Evolutionary conservation across 2,113 vertebrate genomes (phyloP).

Genomic region (Sinocyclocheilus anophthalmus): DNA sequence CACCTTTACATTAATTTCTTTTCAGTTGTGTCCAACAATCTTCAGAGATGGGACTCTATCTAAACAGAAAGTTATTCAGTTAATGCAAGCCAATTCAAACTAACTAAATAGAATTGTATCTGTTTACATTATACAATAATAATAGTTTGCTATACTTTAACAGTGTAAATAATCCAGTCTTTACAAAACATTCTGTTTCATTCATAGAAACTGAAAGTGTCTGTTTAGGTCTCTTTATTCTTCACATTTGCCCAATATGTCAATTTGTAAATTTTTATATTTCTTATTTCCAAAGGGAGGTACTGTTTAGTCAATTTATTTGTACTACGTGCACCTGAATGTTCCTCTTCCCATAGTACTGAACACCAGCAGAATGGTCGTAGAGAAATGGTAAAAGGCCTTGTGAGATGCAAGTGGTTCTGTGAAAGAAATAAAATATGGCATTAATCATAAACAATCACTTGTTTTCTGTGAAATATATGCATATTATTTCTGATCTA

Average conservation of each 20-base stretch:
- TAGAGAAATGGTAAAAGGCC: slow-evolving; percentile 38
- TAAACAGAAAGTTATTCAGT: slow-evolving; percentile 32
- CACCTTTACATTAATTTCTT: slow-evolving; percentile 52
- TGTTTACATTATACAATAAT: slow-evolving; percentile 17
- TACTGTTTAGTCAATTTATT: slow-evolving; percentile 28
- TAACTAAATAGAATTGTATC: slow-evolving; percentile 23
- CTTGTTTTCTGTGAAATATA: slow-evolving; percentile 38
- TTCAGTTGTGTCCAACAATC: slow-evolving; percentile 66
- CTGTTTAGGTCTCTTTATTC: not conserved
- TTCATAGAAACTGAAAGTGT: not conserved
- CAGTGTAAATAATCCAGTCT: slow-evolving; percentile 28
- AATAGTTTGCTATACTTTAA: slow-evolving; percentile 22
- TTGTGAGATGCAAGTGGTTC: slow-evolving; percentile 27
- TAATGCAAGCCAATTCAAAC: slow-evolving; percentile 34
- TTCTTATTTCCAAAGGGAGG: slow-evolving; percentile 33
- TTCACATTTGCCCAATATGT: slow-evolving; percentile 8
- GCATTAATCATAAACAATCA: not conserved
- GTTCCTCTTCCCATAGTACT: slow-evolving; percentile 19
- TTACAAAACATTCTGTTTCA: slow-evolving; percentile 20
- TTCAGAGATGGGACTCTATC: slow-evolving; percentile 58
- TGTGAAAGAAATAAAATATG: slow-evolving; percentile 50
- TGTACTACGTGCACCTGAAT: slow-evolving; percentile 23
- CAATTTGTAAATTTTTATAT: slow-evolving; percentile 45
- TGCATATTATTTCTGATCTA: not conserved
- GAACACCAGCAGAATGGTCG: slow-evolving; percentile 24